phyloP scores from a whole-genome alignment of 2,113 vertebrate genomes.

The Ciconia stormi region DNA sequence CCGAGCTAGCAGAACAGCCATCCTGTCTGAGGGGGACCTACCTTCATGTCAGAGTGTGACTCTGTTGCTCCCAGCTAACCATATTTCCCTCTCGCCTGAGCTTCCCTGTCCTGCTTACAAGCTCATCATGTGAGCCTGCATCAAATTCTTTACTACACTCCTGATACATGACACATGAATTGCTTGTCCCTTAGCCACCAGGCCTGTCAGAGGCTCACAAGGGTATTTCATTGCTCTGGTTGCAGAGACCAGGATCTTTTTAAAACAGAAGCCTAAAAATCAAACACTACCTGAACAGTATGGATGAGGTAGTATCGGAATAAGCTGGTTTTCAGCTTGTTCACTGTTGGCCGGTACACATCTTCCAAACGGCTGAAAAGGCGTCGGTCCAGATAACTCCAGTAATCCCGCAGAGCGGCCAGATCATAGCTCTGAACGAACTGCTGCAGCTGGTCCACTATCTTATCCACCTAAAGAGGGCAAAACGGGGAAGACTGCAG shows the following conservation, averaged over 20 bases:
- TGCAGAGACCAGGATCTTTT: not conserved
- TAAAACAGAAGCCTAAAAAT: not conserved
- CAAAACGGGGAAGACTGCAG: not conserved
- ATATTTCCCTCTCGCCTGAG: accelerated
- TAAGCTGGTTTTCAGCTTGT: conserved; percentile 93
- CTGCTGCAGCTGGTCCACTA: conserved; percentile 93
- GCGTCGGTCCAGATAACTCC: conserved; percentile 89
- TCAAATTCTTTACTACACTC: not conserved
- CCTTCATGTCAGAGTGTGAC: not conserved
- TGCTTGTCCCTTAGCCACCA: not conserved
- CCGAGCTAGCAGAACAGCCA: not conserved
- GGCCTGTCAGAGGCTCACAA: not conserved
- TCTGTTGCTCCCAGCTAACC: not conserved
- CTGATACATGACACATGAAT: not conserved
- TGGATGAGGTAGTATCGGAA: conserved; percentile 92
- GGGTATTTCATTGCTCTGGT: not conserved
- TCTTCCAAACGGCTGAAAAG: conserved; percentile 94
- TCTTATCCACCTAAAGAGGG: conserved; percentile 89
- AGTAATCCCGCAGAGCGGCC: conserved; percentile 89
- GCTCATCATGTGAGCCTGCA: not conserved
- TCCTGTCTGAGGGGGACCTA: not conserved
- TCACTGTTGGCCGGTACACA: conserved; percentile 88
- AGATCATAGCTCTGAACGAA: conserved; percentile 89
- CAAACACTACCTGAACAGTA: conserved; percentile 79
- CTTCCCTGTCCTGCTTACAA: not conserved